Conservation (phyloP, 2,113 vertebrate species). For the Dipodomys ordii region DNA sequence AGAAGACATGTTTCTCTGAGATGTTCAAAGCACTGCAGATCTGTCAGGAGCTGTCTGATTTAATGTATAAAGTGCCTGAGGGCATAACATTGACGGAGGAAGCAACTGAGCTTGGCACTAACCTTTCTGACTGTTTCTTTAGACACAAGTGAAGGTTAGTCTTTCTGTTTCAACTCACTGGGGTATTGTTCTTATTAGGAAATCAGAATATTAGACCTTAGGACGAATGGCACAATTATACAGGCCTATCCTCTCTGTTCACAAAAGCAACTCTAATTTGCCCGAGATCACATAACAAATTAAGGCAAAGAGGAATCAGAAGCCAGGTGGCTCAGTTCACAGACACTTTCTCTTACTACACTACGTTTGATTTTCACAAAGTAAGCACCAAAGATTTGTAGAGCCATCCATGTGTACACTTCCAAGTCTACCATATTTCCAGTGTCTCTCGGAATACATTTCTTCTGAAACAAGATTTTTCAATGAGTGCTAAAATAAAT, state of each 20-base stretch:
- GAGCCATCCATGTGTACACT: not conserved
- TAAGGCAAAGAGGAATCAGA: not conserved
- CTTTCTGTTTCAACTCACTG: constrained; percentile 13
- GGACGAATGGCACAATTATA: not conserved
- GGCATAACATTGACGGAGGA: not conserved
- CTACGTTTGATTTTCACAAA: not conserved
- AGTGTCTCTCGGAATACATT: not conserved
- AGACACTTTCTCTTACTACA: not conserved
- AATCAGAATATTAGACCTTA: constrained; percentile 17
- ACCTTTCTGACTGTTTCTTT: constrained; percentile 17
- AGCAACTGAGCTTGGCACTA: not conserved
- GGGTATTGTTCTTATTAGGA: not conserved
- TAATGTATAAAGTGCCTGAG: not conserved
- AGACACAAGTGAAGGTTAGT: not conserved
- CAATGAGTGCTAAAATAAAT: constrained; percentile 24
- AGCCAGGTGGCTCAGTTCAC: not conserved
- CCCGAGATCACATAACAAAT: not conserved
- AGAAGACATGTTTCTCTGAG: not conserved
- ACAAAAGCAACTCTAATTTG: not conserved
- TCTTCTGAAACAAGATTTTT: constrained; percentile 8
- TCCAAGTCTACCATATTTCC: not conserved
- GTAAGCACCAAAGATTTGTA: not conserved
- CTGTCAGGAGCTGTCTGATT: not conserved
- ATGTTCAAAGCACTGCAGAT: not conserved
- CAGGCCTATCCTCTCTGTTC: not conserved